Evolutionary conservation across 1,140 invertebrate genomes (phyloP).

Genomic region (Coenobita brevimanus): DNA sequence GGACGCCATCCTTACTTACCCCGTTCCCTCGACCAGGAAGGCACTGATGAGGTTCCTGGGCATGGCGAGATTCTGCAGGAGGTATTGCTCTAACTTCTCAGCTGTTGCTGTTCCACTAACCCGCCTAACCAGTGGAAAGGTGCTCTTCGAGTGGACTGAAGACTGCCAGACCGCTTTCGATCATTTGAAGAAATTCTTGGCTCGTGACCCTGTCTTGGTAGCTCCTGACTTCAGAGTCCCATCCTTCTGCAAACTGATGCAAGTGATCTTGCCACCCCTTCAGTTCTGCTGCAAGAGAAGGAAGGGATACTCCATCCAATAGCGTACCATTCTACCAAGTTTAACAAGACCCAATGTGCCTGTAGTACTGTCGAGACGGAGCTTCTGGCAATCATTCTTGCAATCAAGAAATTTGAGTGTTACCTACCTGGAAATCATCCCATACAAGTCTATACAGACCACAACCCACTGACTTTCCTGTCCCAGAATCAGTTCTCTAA

Average conservation of each 20-base stretch:
- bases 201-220: background rate
- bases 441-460: background rate
- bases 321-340: background rate
- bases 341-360: background rate
- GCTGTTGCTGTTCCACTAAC: background rate
- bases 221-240: background rate
- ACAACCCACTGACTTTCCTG: background rate
- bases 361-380: background rate
- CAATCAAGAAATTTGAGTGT: slow-evolving; percentile 4
- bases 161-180: background rate
- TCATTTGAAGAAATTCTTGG: background rate
- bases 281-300: slow-evolving; percentile 10
- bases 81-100: background rate
- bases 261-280: background rate
- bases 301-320: background rate
- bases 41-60: too few relatives aligned
- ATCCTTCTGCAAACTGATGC: background rate
- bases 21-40: too few relatives aligned
- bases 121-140: background rate
- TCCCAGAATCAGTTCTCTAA: background rate
- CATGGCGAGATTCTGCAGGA: too few relatives aligned
- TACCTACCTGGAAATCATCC: background rate
- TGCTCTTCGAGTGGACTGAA: too few relatives aligned
- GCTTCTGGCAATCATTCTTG: background rate
- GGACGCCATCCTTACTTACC: background rate